Base-by-base conservation (phyloP, 2,797 vertebrate genomes). In the Pteropus rufus region DNA sequence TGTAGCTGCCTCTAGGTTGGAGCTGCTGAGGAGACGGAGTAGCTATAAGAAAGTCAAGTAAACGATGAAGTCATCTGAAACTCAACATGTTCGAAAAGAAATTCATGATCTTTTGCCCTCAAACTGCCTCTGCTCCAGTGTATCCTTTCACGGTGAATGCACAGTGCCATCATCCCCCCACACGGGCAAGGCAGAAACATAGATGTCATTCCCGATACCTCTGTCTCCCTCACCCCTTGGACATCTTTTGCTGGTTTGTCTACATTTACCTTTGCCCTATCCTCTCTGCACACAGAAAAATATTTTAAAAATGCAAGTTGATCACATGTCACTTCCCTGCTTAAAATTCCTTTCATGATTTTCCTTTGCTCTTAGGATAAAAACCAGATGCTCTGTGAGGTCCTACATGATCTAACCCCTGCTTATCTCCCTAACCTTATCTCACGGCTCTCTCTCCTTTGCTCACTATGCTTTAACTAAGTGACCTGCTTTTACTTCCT, bases 331-430 rank as follows among this genome's bases (percentile, higher is more conserved):
- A 70, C 26, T 49, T 95, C 7, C 34, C 41, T 65, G 58, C 29
- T 86, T 92, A 91, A 76, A 89, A 44, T 70, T 70, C 49, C 69
- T 49, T 93, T 16, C 56, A 29, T 84, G 60, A 41, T 91, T 92
- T 90, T 87, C 15, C 64, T 89, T 85, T 82, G 39, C 39, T 76
- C 44, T 91, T 21, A 82, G 80, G 52, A 62, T 92, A 77, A 95
- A 85, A 70, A 64, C 64, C 19, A 85, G 69, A 46, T 9, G 36
- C 5, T 89, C 10, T 60, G 2, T 11, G 44, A 65, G 23, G 62
- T 82, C 64, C 52, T 91, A 31, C 21, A 8, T 46, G 70, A 82
- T 41, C 21, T 31, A 87, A 72, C 19, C 76, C 56, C 46, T 80
- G 29, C 10, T 44, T 60, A 0, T 58, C 56, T 73, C 75, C 60